Evolutionary conservation across 64 coral and sea anemone species (phyloP), one percentile per base, ranked within the genome.

Genomic region (Platygyra sinensis): DNA sequence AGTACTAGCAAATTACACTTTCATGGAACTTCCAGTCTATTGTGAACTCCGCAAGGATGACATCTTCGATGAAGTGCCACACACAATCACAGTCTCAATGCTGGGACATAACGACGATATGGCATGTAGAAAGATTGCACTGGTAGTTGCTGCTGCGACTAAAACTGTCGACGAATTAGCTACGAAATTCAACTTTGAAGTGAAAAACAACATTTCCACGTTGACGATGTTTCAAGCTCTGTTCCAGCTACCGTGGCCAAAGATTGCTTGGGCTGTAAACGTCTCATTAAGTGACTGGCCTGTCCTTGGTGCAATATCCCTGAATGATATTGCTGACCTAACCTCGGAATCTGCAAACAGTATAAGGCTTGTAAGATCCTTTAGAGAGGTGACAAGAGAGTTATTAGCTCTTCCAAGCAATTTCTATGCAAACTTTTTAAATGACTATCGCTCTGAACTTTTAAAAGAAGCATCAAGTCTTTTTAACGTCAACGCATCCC

Each of bases 181-280:
- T 29, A 3, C 85, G 46, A 94, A 94, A 76, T 97, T 94, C 30
- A 88, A 73, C n/a, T 3, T 97, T 3, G 33, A 62, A 16, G 60
- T 97, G 2, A 79, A 91, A n/a, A 75, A 94, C 17, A 84, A 69
- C 28, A 71, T 46, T 30, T 75, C 83, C 38, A 51, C 94, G n/a
- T 77, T 97, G 55, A 73, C 59, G 38, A 28, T 90, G 28, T 85
- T 90, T 46, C 82, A 90, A 94, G 80, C 17, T 1, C 27, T 80
- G 57, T 75, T 83, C 12, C 60, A 83, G 49, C 28, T 97, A 28
- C 90, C 95, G 16, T 97, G 88, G 88, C 89, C 60, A 12, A 94
- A 97, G 60, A 61, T 94, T 67, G 19, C 84, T 22, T 97, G 91
- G 95, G 95, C 92, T 10, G 76, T 97, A 15, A 94, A 94, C 19